Percentiles rank a stretch among this genome's conserved stretches.
Evolutionary conservation across 2,888 invertebrate genomes (phyloP).

Genomic region (Sphaerophoria rueppellii): DNA sequence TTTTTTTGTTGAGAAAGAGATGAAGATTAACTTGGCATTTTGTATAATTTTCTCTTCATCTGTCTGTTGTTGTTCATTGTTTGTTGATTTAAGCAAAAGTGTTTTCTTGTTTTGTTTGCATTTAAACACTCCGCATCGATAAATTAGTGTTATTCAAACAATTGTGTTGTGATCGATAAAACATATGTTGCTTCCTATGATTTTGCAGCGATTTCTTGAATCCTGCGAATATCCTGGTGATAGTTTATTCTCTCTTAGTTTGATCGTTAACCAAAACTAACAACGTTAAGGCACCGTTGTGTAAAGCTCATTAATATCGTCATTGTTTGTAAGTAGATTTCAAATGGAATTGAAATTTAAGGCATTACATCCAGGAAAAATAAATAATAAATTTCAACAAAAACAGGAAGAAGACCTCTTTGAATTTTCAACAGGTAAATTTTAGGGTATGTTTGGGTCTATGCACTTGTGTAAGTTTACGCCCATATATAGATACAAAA

Average conservation of each 20-base stretch:
- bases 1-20: background rate
- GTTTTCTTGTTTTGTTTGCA: background rate
- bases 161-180: no score
- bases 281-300: background rate
- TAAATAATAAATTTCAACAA: background rate
- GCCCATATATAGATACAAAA: no score
- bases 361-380: background rate
- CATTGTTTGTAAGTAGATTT: constrained; percentile 37
- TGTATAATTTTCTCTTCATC: constrained; percentile 18
- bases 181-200: no score
- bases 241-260: background rate
- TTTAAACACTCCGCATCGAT: background rate
- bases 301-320: background rate
- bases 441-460: no score
- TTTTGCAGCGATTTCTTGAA: no score
- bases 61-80: constrained; percentile 10
- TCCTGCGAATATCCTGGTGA: no score
- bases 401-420: background rate
- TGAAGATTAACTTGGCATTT: constrained; percentile 23
- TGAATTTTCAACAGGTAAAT: no score
- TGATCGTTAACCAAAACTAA: background rate
- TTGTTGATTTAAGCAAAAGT: constrained; percentile 12
- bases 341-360: constrained; percentile 19
- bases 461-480: no score
- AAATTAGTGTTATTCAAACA: background rate